phyloP scores from a whole-genome alignment of 2,797 vertebrate species.

The Oreochromis grahami region DNA sequence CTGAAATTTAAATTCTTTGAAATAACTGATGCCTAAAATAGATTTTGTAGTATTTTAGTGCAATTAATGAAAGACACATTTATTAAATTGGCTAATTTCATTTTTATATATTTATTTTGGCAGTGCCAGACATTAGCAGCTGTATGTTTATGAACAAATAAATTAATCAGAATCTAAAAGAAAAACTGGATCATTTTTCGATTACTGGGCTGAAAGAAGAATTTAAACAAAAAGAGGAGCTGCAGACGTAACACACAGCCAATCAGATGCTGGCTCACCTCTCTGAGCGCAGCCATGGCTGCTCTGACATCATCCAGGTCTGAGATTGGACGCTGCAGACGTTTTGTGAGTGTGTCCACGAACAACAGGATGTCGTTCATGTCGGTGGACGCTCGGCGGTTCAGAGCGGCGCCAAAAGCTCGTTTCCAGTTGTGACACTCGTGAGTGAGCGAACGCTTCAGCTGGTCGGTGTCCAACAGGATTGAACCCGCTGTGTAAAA shows the following conservation, averaged over 20 bases:
- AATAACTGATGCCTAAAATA: not conserved
- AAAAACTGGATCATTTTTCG: not conserved
- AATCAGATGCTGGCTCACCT: conserved; percentile 34
- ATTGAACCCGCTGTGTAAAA: conserved; percentile 64
- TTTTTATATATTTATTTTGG: not conserved
- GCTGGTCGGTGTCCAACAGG: conserved; percentile 65
- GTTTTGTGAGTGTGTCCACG: conserved; percentile 73
- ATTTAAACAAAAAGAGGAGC: not conserved
- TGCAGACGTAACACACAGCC: not conserved
- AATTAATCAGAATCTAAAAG: not conserved
- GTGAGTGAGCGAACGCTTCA: conserved; percentile 79
- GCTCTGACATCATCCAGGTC: conserved; percentile 81
- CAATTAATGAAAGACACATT: not conserved
- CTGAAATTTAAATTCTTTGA: not conserved
- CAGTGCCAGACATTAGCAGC: not conserved
- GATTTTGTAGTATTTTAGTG: rapidly evolving
- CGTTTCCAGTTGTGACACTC: conserved; percentile 79
- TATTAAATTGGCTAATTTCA: rapidly evolving
- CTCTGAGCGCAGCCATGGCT: conserved; percentile 77
- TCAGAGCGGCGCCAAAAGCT: conserved; percentile 75
- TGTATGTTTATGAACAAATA: not conserved
- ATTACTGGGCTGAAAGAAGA: not conserved
- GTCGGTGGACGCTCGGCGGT: conserved; percentile 66
- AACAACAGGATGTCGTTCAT: conserved; percentile 77
- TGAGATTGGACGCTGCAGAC: conserved; percentile 74